phyloP scores from a whole-genome alignment of 1,140 invertebrate genomes.

The Harpegnathos saltator region DNA sequence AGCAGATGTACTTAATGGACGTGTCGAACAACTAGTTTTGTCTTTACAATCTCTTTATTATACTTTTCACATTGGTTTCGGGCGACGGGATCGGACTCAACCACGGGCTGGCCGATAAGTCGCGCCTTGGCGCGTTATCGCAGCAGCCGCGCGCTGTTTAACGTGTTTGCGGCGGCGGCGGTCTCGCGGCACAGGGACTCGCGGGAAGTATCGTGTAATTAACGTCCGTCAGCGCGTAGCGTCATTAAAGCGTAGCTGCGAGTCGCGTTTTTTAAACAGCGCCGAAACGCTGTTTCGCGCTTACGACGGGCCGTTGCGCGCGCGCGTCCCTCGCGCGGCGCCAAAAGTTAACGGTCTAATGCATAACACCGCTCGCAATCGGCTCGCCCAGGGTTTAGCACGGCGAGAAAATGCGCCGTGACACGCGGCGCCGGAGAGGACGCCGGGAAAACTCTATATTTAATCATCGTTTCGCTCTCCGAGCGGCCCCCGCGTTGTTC shows the following conservation, averaged over 20 bases:
- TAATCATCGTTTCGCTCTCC: too few relatives aligned
- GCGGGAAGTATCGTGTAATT: constrained; percentile 71
- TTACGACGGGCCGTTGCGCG: constrained; percentile 23
- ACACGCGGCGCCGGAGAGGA: too few relatives aligned
- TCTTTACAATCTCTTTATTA: too few relatives aligned
- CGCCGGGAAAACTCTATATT: too few relatives aligned
- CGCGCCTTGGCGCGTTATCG: constrained; percentile 2
- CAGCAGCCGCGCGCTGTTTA: constrained; percentile 13
- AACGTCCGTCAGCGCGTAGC: constrained; percentile 67
- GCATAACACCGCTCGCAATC: constrained; percentile 21
- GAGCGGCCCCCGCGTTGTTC: too few relatives aligned
- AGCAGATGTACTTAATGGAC: too few relatives aligned
- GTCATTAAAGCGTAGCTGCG: constrained; percentile 62
- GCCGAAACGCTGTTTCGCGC: constrained; percentile 50
- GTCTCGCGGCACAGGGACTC: constrained; percentile 54
- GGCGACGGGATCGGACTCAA: too few relatives aligned
- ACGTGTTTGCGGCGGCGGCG: constrained; percentile 27
- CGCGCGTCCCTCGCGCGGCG: background rate
- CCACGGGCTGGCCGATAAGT: too few relatives aligned
- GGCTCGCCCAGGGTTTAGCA: background rate
- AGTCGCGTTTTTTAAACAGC: constrained; percentile 61
- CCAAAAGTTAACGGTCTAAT: constrained; percentile 40
- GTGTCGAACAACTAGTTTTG: too few relatives aligned
- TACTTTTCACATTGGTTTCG: too few relatives aligned
- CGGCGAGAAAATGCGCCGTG: too few relatives aligned